phyloP scores from a whole-genome alignment of 2,113 vertebrate species.

The Leptodactylus fuscus region DNA sequence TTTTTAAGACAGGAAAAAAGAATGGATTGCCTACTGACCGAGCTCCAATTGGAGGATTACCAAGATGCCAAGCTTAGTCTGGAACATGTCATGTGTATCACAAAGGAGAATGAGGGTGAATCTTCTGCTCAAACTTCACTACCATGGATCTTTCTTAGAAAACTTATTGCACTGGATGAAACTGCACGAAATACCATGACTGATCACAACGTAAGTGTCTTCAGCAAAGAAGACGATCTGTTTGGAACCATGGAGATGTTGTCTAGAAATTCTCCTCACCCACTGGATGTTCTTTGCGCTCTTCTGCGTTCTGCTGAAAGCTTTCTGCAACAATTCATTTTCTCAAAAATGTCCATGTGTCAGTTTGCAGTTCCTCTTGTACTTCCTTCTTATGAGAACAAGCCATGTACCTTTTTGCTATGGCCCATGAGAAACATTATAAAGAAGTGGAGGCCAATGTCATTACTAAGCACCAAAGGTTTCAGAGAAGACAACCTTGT shows the following conservation, averaged over 20 bases:
- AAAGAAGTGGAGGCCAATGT: conserved; percentile 63
- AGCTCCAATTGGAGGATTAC: conserved; percentile 19
- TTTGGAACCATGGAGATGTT: background rate
- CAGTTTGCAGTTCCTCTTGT: conserved; percentile 83
- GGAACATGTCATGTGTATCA: conserved; percentile 19
- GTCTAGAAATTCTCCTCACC: conserved; percentile 66
- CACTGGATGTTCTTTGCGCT: conserved; percentile 77
- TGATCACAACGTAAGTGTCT: background rate
- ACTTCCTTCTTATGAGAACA: conserved; percentile 72
- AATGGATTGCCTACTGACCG: conserved; percentile 3
- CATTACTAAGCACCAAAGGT: background rate
- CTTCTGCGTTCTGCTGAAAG: conserved; percentile 74
- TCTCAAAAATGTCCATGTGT: conserved; percentile 75
- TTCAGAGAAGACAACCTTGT: conserved; percentile 66
- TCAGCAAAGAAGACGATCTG: background rate
- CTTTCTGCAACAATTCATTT: conserved; percentile 75
- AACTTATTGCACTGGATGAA: conserved; percentile 65
- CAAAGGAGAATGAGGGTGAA: background rate
- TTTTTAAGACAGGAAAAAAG: background rate
- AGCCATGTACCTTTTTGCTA: conserved; percentile 70
- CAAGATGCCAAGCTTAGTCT: background rate
- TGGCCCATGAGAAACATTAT: conserved; percentile 68
- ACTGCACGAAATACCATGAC: conserved; percentile 67
- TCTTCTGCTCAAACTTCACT: background rate
- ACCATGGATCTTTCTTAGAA: conserved; percentile 64